Conservation (phyloP, 2,888 invertebrate genomes). For the Orthonychiurus folsomi region DNA sequence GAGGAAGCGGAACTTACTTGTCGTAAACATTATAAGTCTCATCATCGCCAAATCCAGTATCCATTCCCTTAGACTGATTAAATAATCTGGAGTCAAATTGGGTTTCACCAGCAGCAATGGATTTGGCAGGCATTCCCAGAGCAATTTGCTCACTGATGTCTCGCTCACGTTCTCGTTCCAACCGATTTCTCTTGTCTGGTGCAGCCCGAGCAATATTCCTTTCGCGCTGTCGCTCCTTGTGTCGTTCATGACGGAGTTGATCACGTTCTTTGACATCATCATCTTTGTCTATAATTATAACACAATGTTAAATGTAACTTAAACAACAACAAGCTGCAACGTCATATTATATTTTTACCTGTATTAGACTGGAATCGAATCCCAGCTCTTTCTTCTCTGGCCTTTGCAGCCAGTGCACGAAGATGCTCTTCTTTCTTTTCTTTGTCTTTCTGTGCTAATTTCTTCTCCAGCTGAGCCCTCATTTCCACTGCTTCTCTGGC, state of each 20-base stretch:
- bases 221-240: slow-evolving; percentile 84
- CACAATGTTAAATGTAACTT: slow-evolving; percentile 11
- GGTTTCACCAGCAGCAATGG: slow-evolving; percentile 60
- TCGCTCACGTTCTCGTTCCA: slow-evolving; percentile 82
- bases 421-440: slow-evolving; percentile 95
- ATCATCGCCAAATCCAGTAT: slow-evolving; percentile 90
- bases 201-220: slow-evolving; percentile 86
- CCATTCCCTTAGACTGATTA: slow-evolving; percentile 87
- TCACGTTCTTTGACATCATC: slow-evolving; percentile 75
- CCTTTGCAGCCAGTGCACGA: slow-evolving; percentile 84
- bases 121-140: slow-evolving; percentile 82
- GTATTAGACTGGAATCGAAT: slow-evolving; percentile 45
- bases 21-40: slow-evolving; percentile 97
- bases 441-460: slow-evolving; percentile 94
- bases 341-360: slow-evolving; percentile 15
- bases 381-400: slow-evolving; percentile 89
- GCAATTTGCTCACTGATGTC: slow-evolving; percentile 99
- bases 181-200: slow-evolving; percentile 82
- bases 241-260: slow-evolving; percentile 74
- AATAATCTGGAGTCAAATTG: slow-evolving; percentile 93
- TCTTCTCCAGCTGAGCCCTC: slow-evolving; percentile 87
- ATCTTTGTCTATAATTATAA: slow-evolving; percentile 52
- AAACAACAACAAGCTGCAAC: too few relatives aligned
- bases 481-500: slow-evolving; percentile 96
- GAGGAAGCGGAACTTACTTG: slow-evolving; percentile 48